Evolutionary conservation across 1,140 invertebrate species (phyloP).

Genomic region (Acromyrmex charruanus): DNA sequence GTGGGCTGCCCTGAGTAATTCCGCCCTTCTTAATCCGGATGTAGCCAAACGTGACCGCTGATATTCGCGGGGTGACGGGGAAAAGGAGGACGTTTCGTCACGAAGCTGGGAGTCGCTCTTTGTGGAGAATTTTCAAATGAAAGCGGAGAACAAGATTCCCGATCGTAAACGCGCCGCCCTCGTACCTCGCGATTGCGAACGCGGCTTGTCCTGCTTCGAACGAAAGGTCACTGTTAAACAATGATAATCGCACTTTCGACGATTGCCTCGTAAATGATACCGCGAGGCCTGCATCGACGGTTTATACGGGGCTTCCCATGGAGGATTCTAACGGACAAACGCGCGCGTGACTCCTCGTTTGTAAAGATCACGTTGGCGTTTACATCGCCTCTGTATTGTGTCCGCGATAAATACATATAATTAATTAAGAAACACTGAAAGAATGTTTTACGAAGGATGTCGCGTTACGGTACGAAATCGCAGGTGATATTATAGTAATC

Average conservation of each 20-base stretch:
- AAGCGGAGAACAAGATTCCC: constrained; percentile 63
- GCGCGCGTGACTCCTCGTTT: constrained; percentile 6
- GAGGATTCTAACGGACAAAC: neutral
- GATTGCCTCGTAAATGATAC: constrained; percentile 44
- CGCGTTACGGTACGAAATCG: neutral
- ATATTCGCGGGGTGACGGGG: neutral
- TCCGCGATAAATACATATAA: neutral
- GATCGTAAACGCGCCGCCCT: constrained; percentile 57
- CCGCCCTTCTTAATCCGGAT: constrained; percentile 64
- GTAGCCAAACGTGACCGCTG: constrained; percentile 26
- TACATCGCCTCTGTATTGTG: neutral
- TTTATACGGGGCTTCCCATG: neutral
- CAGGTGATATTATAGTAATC: neutral
- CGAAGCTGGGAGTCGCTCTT: constrained; percentile 26
- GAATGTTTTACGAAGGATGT: neutral
- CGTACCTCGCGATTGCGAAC: constrained; percentile 54
- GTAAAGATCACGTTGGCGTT: constrained; percentile 26
- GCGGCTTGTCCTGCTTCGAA: constrained; percentile 35
- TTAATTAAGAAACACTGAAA: constrained; percentile 7
- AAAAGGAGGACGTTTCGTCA: constrained; percentile 53
- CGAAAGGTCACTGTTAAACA: constrained; percentile 59
- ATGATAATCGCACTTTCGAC: constrained; percentile 59
- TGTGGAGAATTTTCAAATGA: constrained; percentile 31
- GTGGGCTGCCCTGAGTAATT: constrained; percentile 24
- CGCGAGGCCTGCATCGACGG: neutral